Conservation (phyloP, 2,797 vertebrate species). For the Etheostoma nigrum region DNA sequence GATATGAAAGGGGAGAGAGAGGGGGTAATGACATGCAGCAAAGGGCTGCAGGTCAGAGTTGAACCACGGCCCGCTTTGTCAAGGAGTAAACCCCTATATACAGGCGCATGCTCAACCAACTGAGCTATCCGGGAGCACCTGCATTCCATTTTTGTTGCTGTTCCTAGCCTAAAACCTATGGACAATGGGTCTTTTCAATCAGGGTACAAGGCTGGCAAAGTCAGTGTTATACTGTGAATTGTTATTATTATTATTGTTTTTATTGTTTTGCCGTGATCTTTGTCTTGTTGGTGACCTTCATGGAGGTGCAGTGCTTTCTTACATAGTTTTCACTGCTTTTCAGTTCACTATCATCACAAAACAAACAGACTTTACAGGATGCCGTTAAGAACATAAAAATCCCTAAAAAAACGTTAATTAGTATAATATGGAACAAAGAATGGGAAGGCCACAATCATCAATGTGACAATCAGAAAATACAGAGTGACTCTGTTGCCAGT, state of each 20-base stretch:
- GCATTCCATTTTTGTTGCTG: not conserved
- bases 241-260: too few relatives aligned
- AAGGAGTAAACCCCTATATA: too few relatives aligned
- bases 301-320: not conserved
- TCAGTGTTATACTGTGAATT: not conserved
- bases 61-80: too few relatives aligned
- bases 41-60: too few relatives aligned
- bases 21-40: too few relatives aligned
- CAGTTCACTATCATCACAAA: not conserved
- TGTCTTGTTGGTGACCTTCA: not conserved
- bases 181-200: not conserved
- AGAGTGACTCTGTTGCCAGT: not conserved
- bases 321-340: not conserved
- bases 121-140: too few relatives aligned
- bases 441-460: not conserved
- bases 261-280: not conserved
- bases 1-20: too few relatives aligned
- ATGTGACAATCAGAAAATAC: not conserved
- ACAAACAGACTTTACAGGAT: not conserved
- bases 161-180: slow-evolving; percentile 8
- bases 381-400: not conserved
- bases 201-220: too few relatives aligned
- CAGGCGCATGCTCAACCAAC: too few relatives aligned
- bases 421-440: not conserved
- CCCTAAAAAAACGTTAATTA: not conserved